Percentiles rank a stretch among this genome's conserved stretches.
These are phyloP conservation scores for Budorcas taxicolor DNA, from an alignment of 2,113 vertebrate species.

Conservation along the genomic window DNA sequence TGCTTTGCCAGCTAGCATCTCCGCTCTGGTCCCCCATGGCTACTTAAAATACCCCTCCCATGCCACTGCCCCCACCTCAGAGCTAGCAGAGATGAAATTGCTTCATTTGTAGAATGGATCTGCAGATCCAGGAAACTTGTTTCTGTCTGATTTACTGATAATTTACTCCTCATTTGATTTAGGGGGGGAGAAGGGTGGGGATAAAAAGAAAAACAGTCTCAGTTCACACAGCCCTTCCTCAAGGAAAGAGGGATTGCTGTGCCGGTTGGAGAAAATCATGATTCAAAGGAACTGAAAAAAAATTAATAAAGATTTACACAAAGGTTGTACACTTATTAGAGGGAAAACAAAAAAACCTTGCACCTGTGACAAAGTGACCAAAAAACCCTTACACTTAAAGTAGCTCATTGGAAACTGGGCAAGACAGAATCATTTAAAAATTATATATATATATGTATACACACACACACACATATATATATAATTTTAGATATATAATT, in stretches of 20 bases:
- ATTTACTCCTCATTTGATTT: constrained; percentile 77
- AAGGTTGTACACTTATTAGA: constrained; percentile 55
- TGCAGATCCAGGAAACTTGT: constrained; percentile 78
- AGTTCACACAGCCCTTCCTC: constrained; percentile 49
- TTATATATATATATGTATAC: background rate
- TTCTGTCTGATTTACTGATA: constrained; percentile 80
- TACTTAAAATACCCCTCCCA: constrained; percentile 74
- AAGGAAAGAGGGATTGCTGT: constrained; percentile 59
- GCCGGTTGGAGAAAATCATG: constrained; percentile 6
- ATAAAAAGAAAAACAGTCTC: constrained; percentile 44
- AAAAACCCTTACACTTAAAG: constrained; percentile 22
- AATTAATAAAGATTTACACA: constrained; percentile 55
- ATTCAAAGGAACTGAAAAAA: constrained; percentile 67
- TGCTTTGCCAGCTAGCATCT: constrained; percentile 76
- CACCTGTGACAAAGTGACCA: constrained; percentile 45
- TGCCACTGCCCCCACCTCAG: constrained; percentile 48
- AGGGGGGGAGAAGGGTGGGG: background rate
- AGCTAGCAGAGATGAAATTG: constrained; percentile 75
- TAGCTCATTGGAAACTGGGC: constrained; percentile 58
- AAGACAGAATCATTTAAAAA: constrained; percentile 5
- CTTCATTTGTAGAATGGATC: constrained; percentile 79
- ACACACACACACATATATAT: background rate
- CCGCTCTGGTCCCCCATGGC: constrained; percentile 74
- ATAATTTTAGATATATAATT: constrained; percentile 62
- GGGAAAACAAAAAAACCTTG: constrained; percentile 47